Evolutionary conservation across 2,888 invertebrate genomes (phyloP).

Genomic region (Agrochola litura): DNA sequence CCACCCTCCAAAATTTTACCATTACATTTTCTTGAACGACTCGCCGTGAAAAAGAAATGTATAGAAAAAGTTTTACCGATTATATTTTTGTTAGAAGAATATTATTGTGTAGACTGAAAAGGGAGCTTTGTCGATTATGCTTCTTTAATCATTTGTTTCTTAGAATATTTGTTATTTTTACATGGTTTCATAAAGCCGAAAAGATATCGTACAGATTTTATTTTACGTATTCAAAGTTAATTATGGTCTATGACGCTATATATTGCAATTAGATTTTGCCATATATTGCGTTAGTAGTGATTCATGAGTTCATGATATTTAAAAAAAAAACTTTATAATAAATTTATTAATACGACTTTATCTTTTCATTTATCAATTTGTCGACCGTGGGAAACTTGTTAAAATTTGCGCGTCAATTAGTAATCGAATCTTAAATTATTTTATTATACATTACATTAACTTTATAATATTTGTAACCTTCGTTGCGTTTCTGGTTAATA

Average conservation of each 20-base stretch:
- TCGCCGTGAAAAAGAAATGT: constrained; percentile 58
- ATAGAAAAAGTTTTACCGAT: constrained; percentile 55
- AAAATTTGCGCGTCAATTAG: background rate
- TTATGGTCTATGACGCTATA: background rate
- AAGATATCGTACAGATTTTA: background rate
- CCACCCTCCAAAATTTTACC: constrained; percentile 79
- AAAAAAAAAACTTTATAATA: background rate
- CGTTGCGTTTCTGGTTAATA: background rate
- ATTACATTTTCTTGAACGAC: constrained; percentile 81
- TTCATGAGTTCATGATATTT: background rate
- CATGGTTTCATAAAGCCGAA: background rate
- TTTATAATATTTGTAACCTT: background rate
- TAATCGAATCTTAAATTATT: constrained; percentile 16
- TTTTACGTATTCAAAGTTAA: background rate
- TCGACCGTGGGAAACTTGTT: constrained; percentile 14
- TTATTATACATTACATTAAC: background rate
- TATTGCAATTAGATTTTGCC: background rate
- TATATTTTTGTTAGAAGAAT: constrained; percentile 39
- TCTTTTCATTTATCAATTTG: constrained; percentile 20
- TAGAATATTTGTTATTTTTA: constrained; percentile 22
- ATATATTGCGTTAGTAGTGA: background rate
- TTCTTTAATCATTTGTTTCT: constrained; percentile 38
- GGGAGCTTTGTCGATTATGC: constrained; percentile 36
- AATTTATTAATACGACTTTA: background rate
- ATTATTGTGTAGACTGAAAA: constrained; percentile 21